These are phyloP conservation scores for Protobothrops mucrosquamatus DNA, from an alignment of 2,113 vertebrate genomes.

Conservation along the genomic window DNA sequence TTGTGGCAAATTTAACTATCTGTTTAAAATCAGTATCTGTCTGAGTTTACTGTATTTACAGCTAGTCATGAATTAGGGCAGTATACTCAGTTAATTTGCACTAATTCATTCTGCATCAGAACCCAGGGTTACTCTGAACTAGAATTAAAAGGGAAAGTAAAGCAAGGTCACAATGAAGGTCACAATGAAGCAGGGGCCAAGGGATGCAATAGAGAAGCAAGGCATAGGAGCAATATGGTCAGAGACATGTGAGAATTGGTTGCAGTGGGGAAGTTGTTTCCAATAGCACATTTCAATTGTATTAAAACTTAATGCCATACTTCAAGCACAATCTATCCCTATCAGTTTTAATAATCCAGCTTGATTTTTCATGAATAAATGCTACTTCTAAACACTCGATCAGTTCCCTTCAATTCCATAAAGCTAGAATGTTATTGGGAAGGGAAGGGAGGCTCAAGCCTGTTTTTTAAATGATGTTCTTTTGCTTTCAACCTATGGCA, in stretches of 20 bases:
- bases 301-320: background rate
- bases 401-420: background rate
- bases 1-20: background rate
- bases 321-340: background rate
- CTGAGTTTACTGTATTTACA: background rate
- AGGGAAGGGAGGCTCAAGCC: background rate
- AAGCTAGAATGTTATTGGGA: background rate
- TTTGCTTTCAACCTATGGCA: background rate
- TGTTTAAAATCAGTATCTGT: background rate
- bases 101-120: background rate
- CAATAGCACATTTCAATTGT: background rate
- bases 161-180: background rate
- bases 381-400: background rate
- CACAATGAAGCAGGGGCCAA: background rate
- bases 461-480: background rate
- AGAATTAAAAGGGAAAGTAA: background rate
- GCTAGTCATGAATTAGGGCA: background rate
- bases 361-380: background rate
- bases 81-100: background rate
- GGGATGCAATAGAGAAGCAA: background rate
- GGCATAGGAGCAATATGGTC: background rate
- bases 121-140: background rate
- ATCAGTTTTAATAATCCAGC: background rate
- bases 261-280: background rate
- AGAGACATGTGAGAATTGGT: background rate